Evolutionary conservation across 2,888 invertebrate genomes (phyloP).

Genomic region (Drosophila picticornis): DNA sequence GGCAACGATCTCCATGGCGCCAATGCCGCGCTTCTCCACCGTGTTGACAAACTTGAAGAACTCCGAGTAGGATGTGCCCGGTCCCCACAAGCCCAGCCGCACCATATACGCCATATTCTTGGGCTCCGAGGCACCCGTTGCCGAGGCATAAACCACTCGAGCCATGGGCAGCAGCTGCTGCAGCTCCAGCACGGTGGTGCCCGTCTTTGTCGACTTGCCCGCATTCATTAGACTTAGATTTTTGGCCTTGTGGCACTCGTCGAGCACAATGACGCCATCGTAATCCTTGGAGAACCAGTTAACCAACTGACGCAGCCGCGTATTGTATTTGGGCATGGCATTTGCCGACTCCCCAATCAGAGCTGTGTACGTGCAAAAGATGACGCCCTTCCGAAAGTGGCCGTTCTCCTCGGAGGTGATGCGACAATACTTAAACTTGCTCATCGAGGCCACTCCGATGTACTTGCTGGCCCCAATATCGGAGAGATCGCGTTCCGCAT

Average conservation of each 20-base stretch:
- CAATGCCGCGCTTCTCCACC: constrained; percentile 98
- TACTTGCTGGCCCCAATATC: constrained; percentile 96
- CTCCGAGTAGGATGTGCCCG: constrained; percentile 96
- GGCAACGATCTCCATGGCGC: constrained; percentile 99
- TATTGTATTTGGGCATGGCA: constrained; percentile 89
- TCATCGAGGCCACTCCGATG: constrained; percentile 94
- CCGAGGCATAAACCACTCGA: constrained; percentile 97
- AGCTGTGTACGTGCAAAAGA: constrained; percentile 99
- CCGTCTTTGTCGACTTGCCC: constrained; percentile 99
- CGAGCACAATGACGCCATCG: constrained; percentile 96
- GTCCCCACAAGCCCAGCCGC: constrained; percentile 98
- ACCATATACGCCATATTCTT: constrained; percentile 99
- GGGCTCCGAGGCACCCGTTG: constrained; percentile 99
- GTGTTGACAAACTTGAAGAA: constrained; percentile 98
- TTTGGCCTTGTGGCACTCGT: constrained; percentile 99
- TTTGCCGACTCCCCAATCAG: constrained; percentile 98
- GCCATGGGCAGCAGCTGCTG: constrained; percentile 97
- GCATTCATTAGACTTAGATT: constrained; percentile 98
- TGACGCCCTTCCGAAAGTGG: constrained; percentile 95
- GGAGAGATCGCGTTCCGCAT: constrained; percentile 97
- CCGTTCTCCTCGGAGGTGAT: constrained; percentile 91
- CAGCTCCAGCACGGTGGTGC: constrained; percentile 96
- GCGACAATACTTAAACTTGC: constrained; percentile 99
- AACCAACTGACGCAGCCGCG: constrained; percentile 96
- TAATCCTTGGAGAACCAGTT: constrained; percentile 98